A percentile compares a stretch with the other conserved stretches of the same genome.
Evolutionary conservation across 2,113 vertebrate genomes (phyloP).

Genomic region (Festucalex cinctus): DNA sequence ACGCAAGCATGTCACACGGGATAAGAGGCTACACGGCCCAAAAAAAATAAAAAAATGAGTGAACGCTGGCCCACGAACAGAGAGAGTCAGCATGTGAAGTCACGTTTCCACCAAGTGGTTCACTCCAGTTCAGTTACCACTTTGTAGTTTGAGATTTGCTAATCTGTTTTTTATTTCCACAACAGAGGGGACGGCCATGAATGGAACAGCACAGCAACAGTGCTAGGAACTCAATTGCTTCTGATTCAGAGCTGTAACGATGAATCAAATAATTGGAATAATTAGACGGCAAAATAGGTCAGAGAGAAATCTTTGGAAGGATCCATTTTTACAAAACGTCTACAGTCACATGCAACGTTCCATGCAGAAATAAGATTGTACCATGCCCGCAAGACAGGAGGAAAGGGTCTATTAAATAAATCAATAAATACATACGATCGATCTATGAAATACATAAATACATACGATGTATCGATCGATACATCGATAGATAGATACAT

Average conservation of each 20-base stretch:
- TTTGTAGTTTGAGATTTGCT: neutral
- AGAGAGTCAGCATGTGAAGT: conserved; percentile 6
- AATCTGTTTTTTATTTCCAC: neutral
- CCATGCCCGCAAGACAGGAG: no score
- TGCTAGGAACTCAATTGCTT: neutral
- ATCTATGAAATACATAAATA: no score
- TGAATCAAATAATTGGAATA: neutral
- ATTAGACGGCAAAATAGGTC: no score
- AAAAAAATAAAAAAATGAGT: conserved; percentile 9
- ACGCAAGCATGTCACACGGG: conserved; percentile 12
- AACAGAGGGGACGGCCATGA: neutral
- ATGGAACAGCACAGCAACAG: neutral
- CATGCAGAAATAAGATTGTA: no score
- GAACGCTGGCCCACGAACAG: conserved; percentile 11
- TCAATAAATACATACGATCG: no score
- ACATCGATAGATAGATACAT: no score
- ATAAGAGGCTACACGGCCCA: conserved; percentile 15
- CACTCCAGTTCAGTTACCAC: neutral
- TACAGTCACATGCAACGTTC: no score
- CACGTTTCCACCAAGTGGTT: neutral
- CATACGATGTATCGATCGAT: no score
- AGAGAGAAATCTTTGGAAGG: neutral
- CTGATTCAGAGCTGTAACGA: no score
- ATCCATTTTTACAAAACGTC: no score
- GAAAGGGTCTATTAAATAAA: no score